phyloP scores from a whole-genome alignment of 2,113 vertebrate species.

The Corythornis vintsioides region DNA sequence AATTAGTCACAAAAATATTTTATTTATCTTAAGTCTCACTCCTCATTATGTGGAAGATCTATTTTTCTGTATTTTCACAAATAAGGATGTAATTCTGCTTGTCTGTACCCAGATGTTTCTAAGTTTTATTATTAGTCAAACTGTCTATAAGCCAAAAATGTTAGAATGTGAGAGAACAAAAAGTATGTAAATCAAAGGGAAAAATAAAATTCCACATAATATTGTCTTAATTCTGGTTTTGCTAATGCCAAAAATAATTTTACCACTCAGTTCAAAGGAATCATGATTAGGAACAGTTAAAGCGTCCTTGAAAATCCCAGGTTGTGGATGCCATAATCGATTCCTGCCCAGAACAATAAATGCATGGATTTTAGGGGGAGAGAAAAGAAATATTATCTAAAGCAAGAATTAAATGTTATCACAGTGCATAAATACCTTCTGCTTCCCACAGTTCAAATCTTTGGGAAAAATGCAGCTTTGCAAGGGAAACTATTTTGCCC shows the following conservation, averaged over 20 bases:
- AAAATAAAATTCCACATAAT: neutral
- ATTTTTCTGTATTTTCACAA: neutral
- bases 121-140: neutral
- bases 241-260: neutral
- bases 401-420: neutral
- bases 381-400: neutral
- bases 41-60: neutral
- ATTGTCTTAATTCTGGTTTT: neutral
- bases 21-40: neutral
- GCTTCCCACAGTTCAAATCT: neutral
- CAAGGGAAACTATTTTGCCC: neutral
- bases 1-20: neutral
- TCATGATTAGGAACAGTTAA: neutral
- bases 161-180: neutral
- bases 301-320: neutral
- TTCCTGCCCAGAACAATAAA: neutral
- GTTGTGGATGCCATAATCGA: neutral
- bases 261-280: neutral
- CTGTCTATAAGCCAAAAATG: neutral
- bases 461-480: neutral
- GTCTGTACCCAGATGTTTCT: neutral
- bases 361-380: rapidly evolving
- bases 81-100: neutral
- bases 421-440: neutral
- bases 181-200: neutral